Evolutionary conservation across 2,888 invertebrate species (phyloP), one percentile per base, ranked within the genome.

Genomic region (Isoperla grammatica): DNA sequence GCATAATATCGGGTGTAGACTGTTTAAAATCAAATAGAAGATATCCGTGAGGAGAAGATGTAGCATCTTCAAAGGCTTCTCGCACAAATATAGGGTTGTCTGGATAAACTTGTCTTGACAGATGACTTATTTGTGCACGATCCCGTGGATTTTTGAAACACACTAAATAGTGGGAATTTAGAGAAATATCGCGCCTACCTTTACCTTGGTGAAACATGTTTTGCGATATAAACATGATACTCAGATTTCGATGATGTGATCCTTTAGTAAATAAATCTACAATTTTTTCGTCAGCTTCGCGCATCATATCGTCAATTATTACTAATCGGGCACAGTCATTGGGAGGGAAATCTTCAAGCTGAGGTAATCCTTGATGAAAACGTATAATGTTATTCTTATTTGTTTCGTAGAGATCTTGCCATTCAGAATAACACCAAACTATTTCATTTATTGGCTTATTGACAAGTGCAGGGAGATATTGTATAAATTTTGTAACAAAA

Each of bases 141-240:
- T 66, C 65, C 9, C 65, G 22, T 15, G 64, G 63, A 61, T 66
- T 67, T 58, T 65, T 66, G 53, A 66, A 67, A 22, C 58, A 66
- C 12, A 66, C 57, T 9, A 66, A 63, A 37, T 68, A 68, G 60
- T 66, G 63, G 2, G 67, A 59, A 57, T 67, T 67, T 17, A 67
- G 54, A 6, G 65, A 67, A 65, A 45, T 65, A 45, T 66, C 65
- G 29, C 65, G 53, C 39, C 64, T 62, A 6, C 67, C 64, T 59
- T 59, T 66, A 8, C 65, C 65, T 54, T 67, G 65, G 59, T 63
- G 63, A 55, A 66, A 67, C 17, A 67, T 39, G 56, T 66, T 67
- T 61, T 66, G 65, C 2, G 65, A 64, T 42, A 67, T 49, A 56
- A 63, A 65, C 50, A 65, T 63, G 15, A 61, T 43, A 15, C 58